Conservation (phyloP, 1,140 invertebrate species). For the Babylonia areolata region DNA sequence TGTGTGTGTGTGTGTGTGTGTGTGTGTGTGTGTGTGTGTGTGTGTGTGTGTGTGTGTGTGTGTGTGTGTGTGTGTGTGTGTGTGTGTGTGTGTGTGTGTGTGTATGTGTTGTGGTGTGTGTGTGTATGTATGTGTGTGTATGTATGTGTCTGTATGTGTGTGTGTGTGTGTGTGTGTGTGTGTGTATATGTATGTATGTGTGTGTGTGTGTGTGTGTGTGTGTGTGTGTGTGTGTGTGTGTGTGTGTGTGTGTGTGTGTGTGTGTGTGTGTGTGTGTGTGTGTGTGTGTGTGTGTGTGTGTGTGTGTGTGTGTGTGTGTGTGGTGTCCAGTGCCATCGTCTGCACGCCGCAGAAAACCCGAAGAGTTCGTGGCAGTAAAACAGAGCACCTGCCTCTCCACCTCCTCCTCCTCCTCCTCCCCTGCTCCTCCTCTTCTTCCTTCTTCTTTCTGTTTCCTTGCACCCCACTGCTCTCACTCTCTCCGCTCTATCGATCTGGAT, state of each 20-base stretch:
- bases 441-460: neutral
- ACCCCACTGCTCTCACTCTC: neutral
- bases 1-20: neutral
- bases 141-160: constrained; percentile 1
- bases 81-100: constrained; percentile 2
- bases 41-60: neutral
- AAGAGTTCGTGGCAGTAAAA: no score
- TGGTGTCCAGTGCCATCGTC: no score
- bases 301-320: no score
- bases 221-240: no score
- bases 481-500: neutral
- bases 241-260: no score
- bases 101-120: neutral
- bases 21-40: neutral
- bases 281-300: no score
- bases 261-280: no score
- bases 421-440: neutral
- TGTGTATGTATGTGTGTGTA: neutral
- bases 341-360: no score
- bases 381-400: neutral
- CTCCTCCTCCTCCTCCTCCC: neutral
- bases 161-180: constrained; percentile 10
- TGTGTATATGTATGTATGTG: neutral
- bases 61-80: neutral
- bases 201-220: no score